Conservation (phyloP, 1,140 invertebrate genomes). For the Bursaphelenchus mucronatus region DNA sequence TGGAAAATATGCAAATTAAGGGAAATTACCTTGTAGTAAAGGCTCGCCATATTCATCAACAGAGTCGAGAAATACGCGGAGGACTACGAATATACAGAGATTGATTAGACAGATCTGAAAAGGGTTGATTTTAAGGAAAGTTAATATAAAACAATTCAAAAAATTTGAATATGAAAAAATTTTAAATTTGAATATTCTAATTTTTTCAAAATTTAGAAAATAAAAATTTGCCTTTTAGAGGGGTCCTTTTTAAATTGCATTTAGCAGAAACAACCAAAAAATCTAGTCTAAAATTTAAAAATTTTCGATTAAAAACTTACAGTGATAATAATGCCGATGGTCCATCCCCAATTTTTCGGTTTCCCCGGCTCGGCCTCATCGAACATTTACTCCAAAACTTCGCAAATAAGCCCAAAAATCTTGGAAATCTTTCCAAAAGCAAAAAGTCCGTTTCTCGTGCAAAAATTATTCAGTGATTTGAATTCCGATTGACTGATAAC, state of each 20-base stretch:
- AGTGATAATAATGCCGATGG: conserved; percentile 32
- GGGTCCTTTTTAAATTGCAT: no score
- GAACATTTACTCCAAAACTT: conserved; percentile 27
- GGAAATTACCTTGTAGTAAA: conserved; percentile 28
- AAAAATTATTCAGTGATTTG: no score
- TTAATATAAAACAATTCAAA: background rate
- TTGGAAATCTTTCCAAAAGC: background rate
- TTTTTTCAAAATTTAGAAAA: no score
- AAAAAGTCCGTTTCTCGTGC: conserved; percentile 1
- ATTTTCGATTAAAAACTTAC: conserved; percentile 19
- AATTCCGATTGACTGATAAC: no score
- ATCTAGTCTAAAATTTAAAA: no score
- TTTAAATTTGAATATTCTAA: background rate
- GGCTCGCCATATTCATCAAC: conserved; percentile 47
- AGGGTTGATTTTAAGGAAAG: background rate
- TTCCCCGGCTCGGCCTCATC: conserved; percentile 37
- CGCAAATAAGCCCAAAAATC: no score
- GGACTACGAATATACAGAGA: conserved; percentile 34
- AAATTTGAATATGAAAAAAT: background rate
- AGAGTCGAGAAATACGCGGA: conserved; percentile 32
- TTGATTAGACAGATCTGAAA: conserved; percentile 37
- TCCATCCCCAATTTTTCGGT: conserved; percentile 38
- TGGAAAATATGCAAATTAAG: background rate
- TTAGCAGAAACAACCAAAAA: no score
- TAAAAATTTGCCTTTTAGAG: no score